Conservation (phyloP, 23 tunicate genomes). For the Trididemnum clinides region DNA sequence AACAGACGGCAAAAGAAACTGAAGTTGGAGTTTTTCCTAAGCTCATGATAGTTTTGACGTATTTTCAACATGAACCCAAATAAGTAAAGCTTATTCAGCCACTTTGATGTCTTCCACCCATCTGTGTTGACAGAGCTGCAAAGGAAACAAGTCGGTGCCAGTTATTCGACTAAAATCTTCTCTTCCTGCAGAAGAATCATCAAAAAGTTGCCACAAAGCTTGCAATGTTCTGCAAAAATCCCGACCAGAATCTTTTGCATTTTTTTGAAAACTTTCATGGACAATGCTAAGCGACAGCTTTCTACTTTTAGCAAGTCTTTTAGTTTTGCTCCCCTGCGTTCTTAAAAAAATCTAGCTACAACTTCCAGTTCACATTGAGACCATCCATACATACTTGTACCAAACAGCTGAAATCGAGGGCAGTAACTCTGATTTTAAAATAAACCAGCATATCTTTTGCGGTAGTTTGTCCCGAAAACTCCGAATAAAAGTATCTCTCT, state of each 20-base stretch:
- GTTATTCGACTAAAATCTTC: constrained; percentile 3
- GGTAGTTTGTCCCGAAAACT: no score
- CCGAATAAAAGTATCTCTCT: no score
- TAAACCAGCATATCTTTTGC: no score
- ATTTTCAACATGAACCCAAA: background rate
- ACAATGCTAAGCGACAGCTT: background rate
- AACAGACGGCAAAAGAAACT: background rate
- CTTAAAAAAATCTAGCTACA: background rate
- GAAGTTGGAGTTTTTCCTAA: background rate
- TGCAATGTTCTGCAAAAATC: background rate
- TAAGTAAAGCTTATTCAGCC: background rate
- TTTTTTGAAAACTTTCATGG: constrained; percentile 7
- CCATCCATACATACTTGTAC: no score
- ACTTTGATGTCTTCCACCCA: constrained; percentile 18
- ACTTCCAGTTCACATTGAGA: no score
- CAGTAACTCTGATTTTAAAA: no score
- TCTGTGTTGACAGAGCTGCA: constrained; percentile 4
- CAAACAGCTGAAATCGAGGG: no score
- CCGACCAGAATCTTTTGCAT: background rate
- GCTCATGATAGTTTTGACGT: background rate
- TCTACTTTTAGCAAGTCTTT: constrained; percentile 11
- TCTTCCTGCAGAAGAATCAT: constrained; percentile 10
- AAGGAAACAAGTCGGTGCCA: background rate
- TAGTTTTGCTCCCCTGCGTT: background rate
- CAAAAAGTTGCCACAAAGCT: background rate